Percentiles rank a stretch among this genome's conserved stretches.
Evolutionary conservation across 2,113 vertebrate genomes (phyloP).

Genomic region (Danionella cerebrum): DNA sequence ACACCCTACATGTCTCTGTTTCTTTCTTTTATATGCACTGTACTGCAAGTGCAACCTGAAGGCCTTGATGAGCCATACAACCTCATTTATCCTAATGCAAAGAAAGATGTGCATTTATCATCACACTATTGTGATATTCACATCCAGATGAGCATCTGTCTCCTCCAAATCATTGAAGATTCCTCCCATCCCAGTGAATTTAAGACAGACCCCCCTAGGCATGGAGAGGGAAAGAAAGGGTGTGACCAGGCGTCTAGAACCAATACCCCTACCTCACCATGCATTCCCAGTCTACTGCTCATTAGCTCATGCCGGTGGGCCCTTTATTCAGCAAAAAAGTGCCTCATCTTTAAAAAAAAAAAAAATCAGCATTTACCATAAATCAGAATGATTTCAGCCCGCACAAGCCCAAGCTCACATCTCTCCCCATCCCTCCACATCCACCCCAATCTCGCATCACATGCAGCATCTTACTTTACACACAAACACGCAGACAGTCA

Average conservation of each 20-base stretch:
- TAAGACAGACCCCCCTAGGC: neutral
- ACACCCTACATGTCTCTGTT: conserved; percentile 25
- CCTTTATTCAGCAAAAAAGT: conserved; percentile 12
- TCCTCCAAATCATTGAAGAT: conserved; percentile 18
- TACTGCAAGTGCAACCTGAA: neutral
- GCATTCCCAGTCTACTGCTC: neutral
- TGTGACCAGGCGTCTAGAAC: conserved; percentile 20
- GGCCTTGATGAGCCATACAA: neutral
- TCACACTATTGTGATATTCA: neutral
- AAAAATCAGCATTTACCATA: neutral
- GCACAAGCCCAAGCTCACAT: too few relatives aligned
- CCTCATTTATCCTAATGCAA: neutral
- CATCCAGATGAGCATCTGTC: neutral
- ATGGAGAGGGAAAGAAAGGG: conserved; percentile 15
- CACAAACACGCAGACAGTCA: conserved; percentile 36
- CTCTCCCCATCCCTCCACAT: neutral
- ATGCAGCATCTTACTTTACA: neutral
- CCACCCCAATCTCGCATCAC: neutral
- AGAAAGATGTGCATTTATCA: neutral
- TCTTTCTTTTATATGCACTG: neutral
- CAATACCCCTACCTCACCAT: neutral
- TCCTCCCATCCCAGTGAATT: neutral
- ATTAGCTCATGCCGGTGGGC: conserved; percentile 2
- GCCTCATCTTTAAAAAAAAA: too few relatives aligned
- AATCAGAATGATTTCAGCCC: too few relatives aligned